Conservation (phyloP, 2,888 invertebrate species). For the Dione juno region DNA sequence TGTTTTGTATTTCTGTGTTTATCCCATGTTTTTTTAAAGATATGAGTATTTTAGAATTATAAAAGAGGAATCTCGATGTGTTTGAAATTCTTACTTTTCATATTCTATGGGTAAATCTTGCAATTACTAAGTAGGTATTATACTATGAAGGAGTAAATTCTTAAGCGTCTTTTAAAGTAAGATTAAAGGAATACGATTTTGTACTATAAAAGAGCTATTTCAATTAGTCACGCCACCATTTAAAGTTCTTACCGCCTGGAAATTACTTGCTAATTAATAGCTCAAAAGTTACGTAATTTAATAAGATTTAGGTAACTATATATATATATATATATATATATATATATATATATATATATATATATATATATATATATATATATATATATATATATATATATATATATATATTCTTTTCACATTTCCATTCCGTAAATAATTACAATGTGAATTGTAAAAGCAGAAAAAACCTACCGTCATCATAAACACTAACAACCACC, state of each 20-base stretch:
- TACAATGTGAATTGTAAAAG: neutral
- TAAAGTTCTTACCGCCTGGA: neutral
- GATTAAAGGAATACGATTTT: neutral
- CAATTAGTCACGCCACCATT: neutral
- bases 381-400: too few relatives aligned
- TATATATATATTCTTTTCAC: too few relatives aligned
- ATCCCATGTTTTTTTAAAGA: too few relatives aligned
- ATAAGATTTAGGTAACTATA: neutral
- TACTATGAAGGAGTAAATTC: neutral
- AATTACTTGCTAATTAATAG: slow-evolving; percentile 1
- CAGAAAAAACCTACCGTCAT: slow-evolving; percentile 42
- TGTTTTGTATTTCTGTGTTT: too few relatives aligned
- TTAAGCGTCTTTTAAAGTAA: neutral
- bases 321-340: neutral
- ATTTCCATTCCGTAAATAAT: neutral
- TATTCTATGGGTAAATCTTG: neutral
- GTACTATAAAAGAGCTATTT: neutral
- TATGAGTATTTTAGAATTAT: too few relatives aligned
- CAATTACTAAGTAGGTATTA: neutral
- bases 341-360: too few relatives aligned
- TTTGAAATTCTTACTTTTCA: neutral
- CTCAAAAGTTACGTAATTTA: neutral
- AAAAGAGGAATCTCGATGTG: too few relatives aligned
- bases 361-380: too few relatives aligned
- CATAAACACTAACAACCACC: slow-evolving; percentile 38